phyloP scores from a whole-genome alignment of 2,888 invertebrate genomes.

The Drosophila anomelani region DNA sequence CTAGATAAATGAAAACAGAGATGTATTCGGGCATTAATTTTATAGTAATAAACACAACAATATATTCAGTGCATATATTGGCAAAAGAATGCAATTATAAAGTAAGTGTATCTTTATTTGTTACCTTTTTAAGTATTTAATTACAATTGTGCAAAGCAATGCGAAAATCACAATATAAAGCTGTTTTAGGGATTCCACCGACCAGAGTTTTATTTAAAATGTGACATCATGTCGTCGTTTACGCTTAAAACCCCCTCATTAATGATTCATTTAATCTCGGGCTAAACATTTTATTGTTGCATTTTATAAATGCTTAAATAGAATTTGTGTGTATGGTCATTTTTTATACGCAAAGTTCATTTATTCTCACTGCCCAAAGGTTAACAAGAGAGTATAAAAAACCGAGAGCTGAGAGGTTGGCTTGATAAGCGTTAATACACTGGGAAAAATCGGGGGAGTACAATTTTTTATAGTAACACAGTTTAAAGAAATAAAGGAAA shows the following conservation, averaged over 20 bases:
- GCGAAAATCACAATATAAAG: conserved; percentile 50
- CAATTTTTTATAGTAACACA: background rate
- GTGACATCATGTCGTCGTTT: conserved; percentile 23
- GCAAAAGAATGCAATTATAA: background rate
- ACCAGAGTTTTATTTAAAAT: background rate
- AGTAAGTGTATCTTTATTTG: background rate
- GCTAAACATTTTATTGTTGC: conserved; percentile 67
- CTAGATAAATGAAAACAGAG: too few species aligned
- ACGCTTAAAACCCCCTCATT: background rate
- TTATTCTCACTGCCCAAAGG: conserved; percentile 39
- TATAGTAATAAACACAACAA: background rate
- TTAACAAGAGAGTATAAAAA: conserved; percentile 15
- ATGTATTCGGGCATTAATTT: background rate
- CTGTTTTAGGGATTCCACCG: conserved; percentile 19
- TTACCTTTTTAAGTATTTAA: background rate
- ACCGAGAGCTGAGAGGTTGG: conserved; percentile 3
- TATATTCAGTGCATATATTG: conserved; percentile 4
- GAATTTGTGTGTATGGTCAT: conserved; percentile 40
- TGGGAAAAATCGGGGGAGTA: background rate
- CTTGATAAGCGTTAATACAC: conserved; percentile 26
- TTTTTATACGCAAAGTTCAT: conserved; percentile 39
- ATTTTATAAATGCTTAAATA: conserved; percentile 59
- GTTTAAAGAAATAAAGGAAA: background rate
- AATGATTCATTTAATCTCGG: conserved; percentile 12
- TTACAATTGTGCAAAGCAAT: conserved; percentile 1